Conservation (phyloP, 1,140 invertebrate genomes). For the Eupristina koningsbergeri region DNA sequence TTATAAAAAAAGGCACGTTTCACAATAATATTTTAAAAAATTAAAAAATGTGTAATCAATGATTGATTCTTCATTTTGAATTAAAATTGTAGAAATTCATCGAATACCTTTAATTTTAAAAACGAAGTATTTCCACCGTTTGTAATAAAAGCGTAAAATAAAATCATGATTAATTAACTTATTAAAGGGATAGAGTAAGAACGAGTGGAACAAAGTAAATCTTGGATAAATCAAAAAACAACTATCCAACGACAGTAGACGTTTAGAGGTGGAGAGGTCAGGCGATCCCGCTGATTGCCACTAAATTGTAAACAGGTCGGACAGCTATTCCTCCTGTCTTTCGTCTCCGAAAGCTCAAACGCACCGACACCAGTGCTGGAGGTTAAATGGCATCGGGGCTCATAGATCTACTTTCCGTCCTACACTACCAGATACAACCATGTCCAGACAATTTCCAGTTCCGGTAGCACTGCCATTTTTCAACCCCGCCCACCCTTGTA, state of each 20-base stretch:
- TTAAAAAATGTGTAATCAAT: too few species aligned
- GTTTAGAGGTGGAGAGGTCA: background rate
- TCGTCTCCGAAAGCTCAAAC: background rate
- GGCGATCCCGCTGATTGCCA: slow-evolving; percentile 60
- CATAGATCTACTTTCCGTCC: slow-evolving; percentile 40
- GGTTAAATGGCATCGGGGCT: slow-evolving; percentile 8
- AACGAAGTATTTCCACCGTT: too few species aligned
- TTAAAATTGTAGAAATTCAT: too few species aligned
- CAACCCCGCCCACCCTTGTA: slow-evolving; percentile 1
- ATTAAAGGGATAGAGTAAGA: background rate
- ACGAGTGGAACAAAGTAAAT: background rate
- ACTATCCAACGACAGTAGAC: background rate
- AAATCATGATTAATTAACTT: too few species aligned
- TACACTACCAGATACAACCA: slow-evolving; percentile 11
- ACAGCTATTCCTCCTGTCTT: background rate
- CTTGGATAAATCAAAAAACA: background rate
- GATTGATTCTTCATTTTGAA: too few species aligned
- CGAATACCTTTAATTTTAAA: too few species aligned
- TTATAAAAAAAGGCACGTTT: too few species aligned
- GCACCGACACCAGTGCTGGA: background rate
- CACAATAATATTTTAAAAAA: too few species aligned
- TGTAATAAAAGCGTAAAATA: too few species aligned
- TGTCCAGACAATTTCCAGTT: slow-evolving; percentile 44
- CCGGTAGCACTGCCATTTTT: slow-evolving; percentile 30
- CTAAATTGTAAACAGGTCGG: slow-evolving; percentile 60